Conservation (phyloP, 2,888 invertebrate genomes). For the Parascotia fuliginaria region DNA sequence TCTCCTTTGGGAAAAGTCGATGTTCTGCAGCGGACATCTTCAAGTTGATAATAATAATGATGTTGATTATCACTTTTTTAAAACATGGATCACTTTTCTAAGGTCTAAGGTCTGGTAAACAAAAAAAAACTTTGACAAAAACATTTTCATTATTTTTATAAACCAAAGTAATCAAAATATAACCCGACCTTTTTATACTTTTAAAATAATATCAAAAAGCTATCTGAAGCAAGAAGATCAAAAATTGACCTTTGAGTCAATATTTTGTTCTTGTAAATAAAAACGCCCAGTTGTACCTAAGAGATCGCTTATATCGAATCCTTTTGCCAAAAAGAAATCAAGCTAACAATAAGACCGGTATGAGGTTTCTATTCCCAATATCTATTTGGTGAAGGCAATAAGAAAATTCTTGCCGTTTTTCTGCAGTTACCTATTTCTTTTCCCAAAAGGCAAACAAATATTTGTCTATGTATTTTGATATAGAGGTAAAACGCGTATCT, state of each 20-base stretch:
- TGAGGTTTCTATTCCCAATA: conserved; percentile 22
- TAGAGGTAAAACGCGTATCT: not conserved
- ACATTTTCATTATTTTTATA: no score
- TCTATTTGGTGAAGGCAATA: conserved; percentile 33
- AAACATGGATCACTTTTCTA: no score
- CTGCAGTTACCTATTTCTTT: conserved; percentile 7
- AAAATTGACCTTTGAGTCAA: conserved; percentile 22
- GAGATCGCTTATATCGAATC: conserved; percentile 26
- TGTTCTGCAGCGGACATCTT: no score
- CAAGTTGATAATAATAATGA: no score
- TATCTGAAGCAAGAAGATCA: conserved; percentile 9
- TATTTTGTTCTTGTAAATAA: conserved; percentile 36
- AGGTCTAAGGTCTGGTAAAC: no score
- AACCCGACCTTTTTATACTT: no score
- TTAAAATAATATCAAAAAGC: conserved; percentile 11
- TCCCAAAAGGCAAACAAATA: conserved; percentile 1
- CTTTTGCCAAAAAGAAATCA: conserved; percentile 34
- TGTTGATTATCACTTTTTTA: no score
- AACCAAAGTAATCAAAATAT: no score
- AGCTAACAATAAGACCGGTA: conserved; percentile 21
- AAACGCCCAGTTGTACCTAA: conserved; percentile 19
- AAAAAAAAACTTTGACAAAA: no score
- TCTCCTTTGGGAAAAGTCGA: no score
- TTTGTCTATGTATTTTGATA: not conserved
- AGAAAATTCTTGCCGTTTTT: conserved; percentile 27